A percentile compares a stretch with the other conserved stretches of the same genome.
phyloP scores from a whole-genome alignment of 2,888 invertebrate species.

The Drosophila borealis region DNA sequence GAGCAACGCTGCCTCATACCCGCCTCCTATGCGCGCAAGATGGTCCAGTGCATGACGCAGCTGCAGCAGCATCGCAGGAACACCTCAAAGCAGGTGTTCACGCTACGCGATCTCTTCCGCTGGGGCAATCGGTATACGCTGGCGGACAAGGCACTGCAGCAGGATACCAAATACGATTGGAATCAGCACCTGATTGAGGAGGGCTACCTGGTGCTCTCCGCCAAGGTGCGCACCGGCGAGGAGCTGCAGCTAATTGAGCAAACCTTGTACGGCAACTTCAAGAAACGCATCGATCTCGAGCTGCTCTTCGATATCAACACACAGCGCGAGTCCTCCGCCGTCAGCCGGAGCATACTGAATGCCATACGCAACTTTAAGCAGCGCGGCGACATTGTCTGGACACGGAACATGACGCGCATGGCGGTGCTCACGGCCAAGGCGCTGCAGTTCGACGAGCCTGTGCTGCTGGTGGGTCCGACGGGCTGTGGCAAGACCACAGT shows the following conservation, averaged over 20 bases:
- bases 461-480: slow-evolving; percentile 98
- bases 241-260: slow-evolving; percentile 93
- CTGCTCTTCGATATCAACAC: slow-evolving; percentile 90
- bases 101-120: slow-evolving; percentile 96
- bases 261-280: slow-evolving; percentile 92
- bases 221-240: slow-evolving; percentile 93
- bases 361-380: slow-evolving; percentile 87
- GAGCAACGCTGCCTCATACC: slow-evolving; percentile 95
- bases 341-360: slow-evolving; percentile 90
- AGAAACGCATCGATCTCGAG: slow-evolving; percentile 89
- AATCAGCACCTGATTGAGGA: slow-evolving; percentile 98
- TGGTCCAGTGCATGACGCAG: slow-evolving; percentile 96
- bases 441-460: slow-evolving; percentile 95
- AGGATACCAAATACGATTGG: slow-evolving; percentile 94
- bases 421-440: slow-evolving; percentile 93
- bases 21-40: slow-evolving; percentile 93
- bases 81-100: slow-evolving; percentile 96
- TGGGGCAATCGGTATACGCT: slow-evolving; percentile 98
- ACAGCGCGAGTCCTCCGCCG: slow-evolving; percentile 88
- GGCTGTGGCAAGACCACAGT: slow-evolving; percentile 99
- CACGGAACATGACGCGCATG: slow-evolving; percentile 93
- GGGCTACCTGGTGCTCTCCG: slow-evolving; percentile 96
- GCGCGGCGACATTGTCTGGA: slow-evolving; percentile 95
- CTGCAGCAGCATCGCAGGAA: slow-evolving; percentile 93
- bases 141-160: slow-evolving; percentile 87